Percentiles rank a stretch among this genome's conserved stretches.
phyloP scores from a whole-genome alignment of 2,797 vertebrate genomes.

The Apogon talboti region DNA sequence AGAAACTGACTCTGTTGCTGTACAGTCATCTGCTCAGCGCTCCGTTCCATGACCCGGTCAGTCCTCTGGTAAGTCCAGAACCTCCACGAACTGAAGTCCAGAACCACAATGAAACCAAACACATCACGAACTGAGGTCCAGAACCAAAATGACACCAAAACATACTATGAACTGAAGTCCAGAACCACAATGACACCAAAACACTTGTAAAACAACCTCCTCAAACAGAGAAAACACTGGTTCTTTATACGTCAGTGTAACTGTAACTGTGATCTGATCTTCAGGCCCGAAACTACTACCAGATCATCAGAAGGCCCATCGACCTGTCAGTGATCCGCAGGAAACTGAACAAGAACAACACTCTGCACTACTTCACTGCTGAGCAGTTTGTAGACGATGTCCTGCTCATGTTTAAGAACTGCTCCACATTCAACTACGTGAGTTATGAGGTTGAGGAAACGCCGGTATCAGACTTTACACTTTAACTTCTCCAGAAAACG shows the following conservation, averaged over 20 bases:
- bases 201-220: background rate
- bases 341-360: conserved; percentile 89
- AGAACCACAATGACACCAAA: too few relatives aligned
- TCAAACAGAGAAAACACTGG: conserved; percentile 13
- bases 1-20: conserved; percentile 92
- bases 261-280: conserved; percentile 14
- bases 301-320: conserved; percentile 97
- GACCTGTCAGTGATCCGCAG: conserved; percentile 92
- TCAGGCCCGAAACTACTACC: conserved; percentile 96
- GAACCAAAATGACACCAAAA: too few relatives aligned
- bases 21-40: conserved; percentile 91
- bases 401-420: conserved; percentile 97
- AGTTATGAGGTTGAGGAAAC: conserved; percentile 58
- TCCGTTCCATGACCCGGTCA: conserved; percentile 96
- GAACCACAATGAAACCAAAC: too few relatives aligned
- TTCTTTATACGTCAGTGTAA: background rate
- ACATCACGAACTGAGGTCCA: conserved; percentile 42
- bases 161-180: too few relatives aligned
- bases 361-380: conserved; percentile 88
- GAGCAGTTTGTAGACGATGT: conserved; percentile 93
- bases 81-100: background rate
- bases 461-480: too few relatives aligned
- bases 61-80: conserved; percentile 88
- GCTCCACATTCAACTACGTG: conserved; percentile 97
- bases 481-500: too few relatives aligned